Percentiles rank a stretch among this genome's conserved stretches.
These are phyloP conservation scores for Epizoanthus fatuus DNA, from an alignment of 92 coral and sea anemone species.

Conservation along the genomic window DNA sequence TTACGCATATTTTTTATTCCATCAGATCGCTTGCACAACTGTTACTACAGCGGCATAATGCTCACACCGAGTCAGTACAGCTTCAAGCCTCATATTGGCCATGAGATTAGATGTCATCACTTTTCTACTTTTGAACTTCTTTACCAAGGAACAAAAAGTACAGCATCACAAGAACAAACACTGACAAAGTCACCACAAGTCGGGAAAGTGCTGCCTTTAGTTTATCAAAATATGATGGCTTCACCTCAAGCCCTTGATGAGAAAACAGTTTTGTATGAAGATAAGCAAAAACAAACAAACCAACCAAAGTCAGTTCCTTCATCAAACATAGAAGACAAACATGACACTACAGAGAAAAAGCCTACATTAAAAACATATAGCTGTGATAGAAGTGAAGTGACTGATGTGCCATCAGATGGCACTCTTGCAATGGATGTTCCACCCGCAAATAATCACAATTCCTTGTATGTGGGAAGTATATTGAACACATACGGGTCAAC, in stretches of 20 bases:
- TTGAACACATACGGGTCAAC: neutral
- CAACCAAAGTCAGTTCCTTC: neutral
- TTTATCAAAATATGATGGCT: slow-evolving; percentile 12
- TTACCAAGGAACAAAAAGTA: slow-evolving; percentile 65
- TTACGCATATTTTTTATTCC: neutral
- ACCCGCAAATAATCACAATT: neutral
- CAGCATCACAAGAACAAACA: slow-evolving; percentile 4
- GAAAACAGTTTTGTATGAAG: neutral
- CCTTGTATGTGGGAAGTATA: neutral
- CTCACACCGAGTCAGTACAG: slow-evolving; percentile 58
- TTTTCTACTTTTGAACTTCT: slow-evolving; percentile 74
- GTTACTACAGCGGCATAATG: slow-evolving; percentile 51
- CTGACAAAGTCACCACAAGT: slow-evolving; percentile 12
- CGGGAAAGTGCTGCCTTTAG: slow-evolving; percentile 34
- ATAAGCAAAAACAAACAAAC: neutral
- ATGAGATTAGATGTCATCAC: slow-evolving; percentile 65
- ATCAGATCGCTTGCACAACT: slow-evolving; percentile 22
- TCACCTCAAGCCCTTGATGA: neutral
- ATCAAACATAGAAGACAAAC: neutral
- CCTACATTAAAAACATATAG: neutral
- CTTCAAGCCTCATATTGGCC: slow-evolving; percentile 69
- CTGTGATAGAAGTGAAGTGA: neutral
- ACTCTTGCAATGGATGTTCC: neutral
- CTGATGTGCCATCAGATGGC: neutral
- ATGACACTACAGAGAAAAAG: neutral